phyloP scores from a whole-genome alignment of 2,797 vertebrate genomes.

The Clamator glandarius region DNA sequence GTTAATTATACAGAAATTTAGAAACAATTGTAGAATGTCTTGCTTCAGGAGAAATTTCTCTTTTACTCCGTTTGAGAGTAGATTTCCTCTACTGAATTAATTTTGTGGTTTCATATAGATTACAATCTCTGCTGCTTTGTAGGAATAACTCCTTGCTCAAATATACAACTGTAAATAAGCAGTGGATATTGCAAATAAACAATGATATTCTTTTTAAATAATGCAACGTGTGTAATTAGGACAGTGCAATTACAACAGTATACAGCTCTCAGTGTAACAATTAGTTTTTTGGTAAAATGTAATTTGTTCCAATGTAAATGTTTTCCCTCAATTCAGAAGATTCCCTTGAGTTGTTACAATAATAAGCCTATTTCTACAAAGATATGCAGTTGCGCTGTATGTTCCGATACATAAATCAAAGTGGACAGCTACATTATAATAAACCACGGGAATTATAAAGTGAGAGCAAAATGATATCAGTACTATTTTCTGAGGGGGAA shows the following conservation, averaged over 20 bases:
- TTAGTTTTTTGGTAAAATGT: conserved; percentile 80
- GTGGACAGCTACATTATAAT: conserved; percentile 57
- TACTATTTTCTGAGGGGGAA: conserved; percentile 56
- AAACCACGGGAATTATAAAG: conserved; percentile 49
- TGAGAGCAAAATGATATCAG: conserved; percentile 31
- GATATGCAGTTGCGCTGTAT: conserved; percentile 52
- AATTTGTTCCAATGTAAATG: conserved; percentile 84
- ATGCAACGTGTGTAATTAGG: conserved; percentile 79
- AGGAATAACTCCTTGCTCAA: conserved; percentile 78
- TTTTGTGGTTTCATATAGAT: conserved; percentile 77
- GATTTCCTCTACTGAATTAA: conserved; percentile 77
- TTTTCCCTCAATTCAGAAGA: conserved; percentile 78
- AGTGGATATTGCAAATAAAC: conserved; percentile 79
- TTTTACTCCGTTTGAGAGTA: conserved; percentile 72
- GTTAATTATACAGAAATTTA: conserved; percentile 84
- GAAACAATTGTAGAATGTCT: conserved; percentile 80
- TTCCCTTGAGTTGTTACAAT: conserved; percentile 80
- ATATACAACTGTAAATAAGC: conserved; percentile 83
- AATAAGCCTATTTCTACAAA: conserved; percentile 70
- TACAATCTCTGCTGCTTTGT: conserved; percentile 74
- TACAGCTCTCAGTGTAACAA: conserved; percentile 80
- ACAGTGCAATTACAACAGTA: conserved; percentile 76
- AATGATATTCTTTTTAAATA: conserved; percentile 79
- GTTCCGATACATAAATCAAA: conserved; percentile 69
- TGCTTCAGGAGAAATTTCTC: conserved; percentile 80